Evolutionary conservation across 1,140 invertebrate genomes (phyloP).

Genomic region (Coelopa frigida): DNA sequence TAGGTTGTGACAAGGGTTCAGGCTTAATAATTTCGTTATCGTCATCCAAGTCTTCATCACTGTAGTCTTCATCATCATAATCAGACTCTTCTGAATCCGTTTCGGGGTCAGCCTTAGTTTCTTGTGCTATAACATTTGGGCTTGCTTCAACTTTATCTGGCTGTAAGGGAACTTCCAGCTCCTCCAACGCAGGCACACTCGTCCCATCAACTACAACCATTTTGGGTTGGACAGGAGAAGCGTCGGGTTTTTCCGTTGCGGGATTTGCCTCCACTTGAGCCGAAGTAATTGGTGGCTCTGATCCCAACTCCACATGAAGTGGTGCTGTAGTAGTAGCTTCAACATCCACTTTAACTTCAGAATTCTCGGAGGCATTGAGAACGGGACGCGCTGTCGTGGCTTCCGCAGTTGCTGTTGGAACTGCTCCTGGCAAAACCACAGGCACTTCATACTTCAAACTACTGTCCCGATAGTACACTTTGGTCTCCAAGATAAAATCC

Average conservation of each 20-base stretch:
- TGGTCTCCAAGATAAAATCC: constrained; percentile 44
- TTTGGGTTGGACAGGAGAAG: constrained; percentile 19
- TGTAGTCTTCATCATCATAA: too few relatives aligned
- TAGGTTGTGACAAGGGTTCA: too few relatives aligned
- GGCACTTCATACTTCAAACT: constrained; percentile 24
- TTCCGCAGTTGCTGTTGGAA: not conserved
- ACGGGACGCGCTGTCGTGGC: constrained; percentile 10
- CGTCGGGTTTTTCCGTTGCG: too few relatives aligned
- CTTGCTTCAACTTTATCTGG: too few relatives aligned
- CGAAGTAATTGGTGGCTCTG: constrained; percentile 19
- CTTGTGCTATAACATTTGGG: too few relatives aligned
- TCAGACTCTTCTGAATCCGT: too few relatives aligned
- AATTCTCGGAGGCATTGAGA: constrained; percentile 24
- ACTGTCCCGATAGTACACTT: constrained; percentile 17
- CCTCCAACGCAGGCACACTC: constrained; percentile 20
- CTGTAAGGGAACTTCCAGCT: too few relatives aligned
- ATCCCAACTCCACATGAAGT: constrained; percentile 13
- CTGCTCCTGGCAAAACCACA: constrained; percentile 5
- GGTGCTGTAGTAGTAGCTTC: constrained; percentile 27
- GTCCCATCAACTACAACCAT: constrained; percentile 33
- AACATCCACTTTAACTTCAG: constrained; percentile 12
- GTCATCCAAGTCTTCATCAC: too few relatives aligned
- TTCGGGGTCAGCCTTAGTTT: too few relatives aligned
- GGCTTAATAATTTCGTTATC: too few relatives aligned
- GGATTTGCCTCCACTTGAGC: too few relatives aligned